phyloP scores from a whole-genome alignment of 2,888 invertebrate species.

The Phyllotreta striolata region DNA sequence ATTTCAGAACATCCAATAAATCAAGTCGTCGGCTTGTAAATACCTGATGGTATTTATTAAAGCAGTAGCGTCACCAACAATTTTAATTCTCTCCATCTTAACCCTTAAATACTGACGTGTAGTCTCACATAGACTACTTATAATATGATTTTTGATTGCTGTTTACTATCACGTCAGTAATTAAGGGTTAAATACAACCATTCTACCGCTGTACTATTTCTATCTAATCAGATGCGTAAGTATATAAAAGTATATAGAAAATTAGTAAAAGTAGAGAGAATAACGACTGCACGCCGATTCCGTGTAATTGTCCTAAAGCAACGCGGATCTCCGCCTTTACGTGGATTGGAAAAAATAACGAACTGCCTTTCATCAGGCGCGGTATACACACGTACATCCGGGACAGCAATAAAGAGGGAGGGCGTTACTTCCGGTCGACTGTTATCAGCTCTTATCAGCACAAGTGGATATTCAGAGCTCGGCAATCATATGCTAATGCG shows the following conservation, averaged over 20 bases:
- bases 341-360: constrained; percentile 53
- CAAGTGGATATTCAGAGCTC: constrained; percentile 56
- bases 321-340: constrained; percentile 46
- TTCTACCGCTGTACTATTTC: too few relatives aligned
- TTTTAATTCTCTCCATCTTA: not conserved
- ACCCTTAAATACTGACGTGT: too few relatives aligned
- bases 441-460: constrained; percentile 56
- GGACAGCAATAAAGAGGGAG: constrained; percentile 54
- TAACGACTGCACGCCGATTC: too few relatives aligned
- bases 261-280: too few relatives aligned
- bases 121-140: not conserved
- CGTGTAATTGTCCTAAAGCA: constrained; percentile 20
- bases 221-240: too few relatives aligned
- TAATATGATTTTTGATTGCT: not conserved
- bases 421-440: constrained; percentile 53
- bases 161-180: too few relatives aligned
- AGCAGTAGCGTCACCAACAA: constrained; percentile 17
- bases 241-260: too few relatives aligned
- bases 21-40: constrained; percentile 45
- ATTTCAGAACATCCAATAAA: constrained; percentile 51
- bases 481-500: constrained; percentile 58
- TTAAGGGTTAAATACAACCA: too few relatives aligned
- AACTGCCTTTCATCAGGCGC: constrained; percentile 57
- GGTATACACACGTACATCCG: constrained; percentile 55
- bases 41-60: constrained; percentile 28